A percentile compares a stretch with the other conserved stretches of the same genome.
These are phyloP conservation scores for Microhierax caerulescens DNA, from an alignment of 2,797 vertebrate species.

Conservation along the genomic window DNA sequence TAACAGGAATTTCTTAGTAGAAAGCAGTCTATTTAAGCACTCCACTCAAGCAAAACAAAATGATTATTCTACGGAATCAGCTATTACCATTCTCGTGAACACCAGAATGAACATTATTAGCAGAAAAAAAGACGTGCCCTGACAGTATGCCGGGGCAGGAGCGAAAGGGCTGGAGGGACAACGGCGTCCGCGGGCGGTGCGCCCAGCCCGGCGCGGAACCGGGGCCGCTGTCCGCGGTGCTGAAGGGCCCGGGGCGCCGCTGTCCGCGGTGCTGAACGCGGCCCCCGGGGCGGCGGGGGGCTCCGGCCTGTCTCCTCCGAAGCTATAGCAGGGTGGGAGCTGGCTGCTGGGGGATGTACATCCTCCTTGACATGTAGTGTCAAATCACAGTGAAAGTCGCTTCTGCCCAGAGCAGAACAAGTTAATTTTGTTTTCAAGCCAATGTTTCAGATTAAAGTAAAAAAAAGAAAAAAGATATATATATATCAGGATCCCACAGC, in stretches of 20 bases:
- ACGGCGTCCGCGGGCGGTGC: no score
- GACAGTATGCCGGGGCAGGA: neutral
- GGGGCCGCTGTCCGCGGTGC: neutral
- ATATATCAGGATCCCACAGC: neutral
- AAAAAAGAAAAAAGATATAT: neutral
- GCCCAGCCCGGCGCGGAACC: accelerated
- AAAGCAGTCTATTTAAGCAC: neutral
- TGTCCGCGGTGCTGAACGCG: neutral
- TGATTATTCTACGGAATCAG: no score
- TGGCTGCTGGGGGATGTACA: neutral
- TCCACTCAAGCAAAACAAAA: neutral
- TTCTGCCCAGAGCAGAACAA: neutral
- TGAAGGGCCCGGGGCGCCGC: neutral
- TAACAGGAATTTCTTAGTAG: neutral
- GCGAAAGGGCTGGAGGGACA: accelerated
- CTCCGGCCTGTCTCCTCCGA: neutral
- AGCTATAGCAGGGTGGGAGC: neutral
- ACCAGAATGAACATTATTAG: neutral
- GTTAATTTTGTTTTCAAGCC: neutral
- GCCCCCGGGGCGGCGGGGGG: neutral
- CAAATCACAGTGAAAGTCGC: neutral
- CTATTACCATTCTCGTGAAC: neutral
- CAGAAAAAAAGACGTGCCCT: neutral
- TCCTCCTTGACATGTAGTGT: neutral
- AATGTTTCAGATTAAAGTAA: neutral